A percentile compares a stretch with the other conserved stretches of the same genome.
phyloP scores from a whole-genome alignment of 2,113 vertebrate species.

The Boleophthalmus pectinirostris region DNA sequence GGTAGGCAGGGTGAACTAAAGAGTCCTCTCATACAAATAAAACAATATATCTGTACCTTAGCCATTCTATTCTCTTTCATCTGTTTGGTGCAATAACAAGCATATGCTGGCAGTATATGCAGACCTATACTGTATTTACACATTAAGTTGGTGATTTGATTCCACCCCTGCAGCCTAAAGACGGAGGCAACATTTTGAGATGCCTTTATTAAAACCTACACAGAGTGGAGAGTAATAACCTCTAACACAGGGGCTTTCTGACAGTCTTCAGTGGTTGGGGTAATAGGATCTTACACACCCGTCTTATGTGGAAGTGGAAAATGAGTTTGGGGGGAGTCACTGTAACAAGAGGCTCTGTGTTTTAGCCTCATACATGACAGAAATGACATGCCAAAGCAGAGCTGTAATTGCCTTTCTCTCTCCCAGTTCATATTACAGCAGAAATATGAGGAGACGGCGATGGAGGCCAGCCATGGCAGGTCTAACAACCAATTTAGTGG shows the following conservation, averaged over 20 bases:
- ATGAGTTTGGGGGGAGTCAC: constrained; percentile 41
- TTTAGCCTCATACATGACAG: constrained; percentile 58
- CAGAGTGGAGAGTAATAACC: constrained; percentile 29
- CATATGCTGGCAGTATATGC: background rate
- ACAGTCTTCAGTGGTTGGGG: constrained; percentile 26
- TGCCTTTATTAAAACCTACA: constrained; percentile 42
- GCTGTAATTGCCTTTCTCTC: constrained; percentile 56
- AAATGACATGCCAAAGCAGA: constrained; percentile 49
- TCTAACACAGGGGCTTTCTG: constrained; percentile 30
- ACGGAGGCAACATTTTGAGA: background rate
- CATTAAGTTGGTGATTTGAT: constrained; percentile 23
- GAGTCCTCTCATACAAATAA: too few species aligned
- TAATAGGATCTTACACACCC: constrained; percentile 37
- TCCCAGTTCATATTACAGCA: constrained; percentile 48
- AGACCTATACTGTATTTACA: background rate
- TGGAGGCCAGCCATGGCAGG: constrained; percentile 46
- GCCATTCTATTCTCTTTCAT: too few species aligned
- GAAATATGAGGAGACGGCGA: constrained; percentile 56
- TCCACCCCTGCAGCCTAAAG: constrained; percentile 11
- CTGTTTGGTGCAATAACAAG: background rate
- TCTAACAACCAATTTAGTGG: constrained; percentile 67
- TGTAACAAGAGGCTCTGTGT: constrained; percentile 61
- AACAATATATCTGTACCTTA: too few species aligned
- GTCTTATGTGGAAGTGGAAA: constrained; percentile 39
- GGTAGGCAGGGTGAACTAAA: too few species aligned